A percentile compares a stretch with the other conserved stretches of the same genome.
These are phyloP conservation scores for Smittia sp. DNA, from an alignment of 2,888 invertebrate genomes.

Conservation along the genomic window DNA sequence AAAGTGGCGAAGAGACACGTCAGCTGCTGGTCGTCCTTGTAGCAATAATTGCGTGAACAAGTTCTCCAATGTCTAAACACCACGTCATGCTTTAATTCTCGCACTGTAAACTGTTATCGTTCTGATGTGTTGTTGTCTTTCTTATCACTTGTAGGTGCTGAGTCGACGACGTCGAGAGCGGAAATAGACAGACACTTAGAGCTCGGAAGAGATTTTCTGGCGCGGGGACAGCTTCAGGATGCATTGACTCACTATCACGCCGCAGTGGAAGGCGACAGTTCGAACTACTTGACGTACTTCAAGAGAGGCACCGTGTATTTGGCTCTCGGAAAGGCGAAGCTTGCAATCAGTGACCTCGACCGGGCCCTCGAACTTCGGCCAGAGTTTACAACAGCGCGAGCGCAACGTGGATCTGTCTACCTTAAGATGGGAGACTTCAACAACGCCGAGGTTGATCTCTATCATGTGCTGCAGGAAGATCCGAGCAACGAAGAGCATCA, in stretches of 20 bases:
- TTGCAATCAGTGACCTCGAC: conserved; percentile 91
- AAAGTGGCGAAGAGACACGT: too few relatives aligned
- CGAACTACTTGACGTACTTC: conserved; percentile 93
- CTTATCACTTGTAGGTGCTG: conserved; percentile 60
- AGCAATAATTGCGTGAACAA: background rate
- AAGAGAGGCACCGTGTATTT: conserved; percentile 94
- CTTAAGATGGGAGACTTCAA: conserved; percentile 85
- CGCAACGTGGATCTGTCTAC: conserved; percentile 83
- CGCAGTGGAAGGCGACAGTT: conserved; percentile 95
- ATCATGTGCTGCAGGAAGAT: conserved; percentile 70
- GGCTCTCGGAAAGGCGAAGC: conserved; percentile 92
- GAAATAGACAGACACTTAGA: conserved; percentile 93
- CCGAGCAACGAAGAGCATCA: conserved; percentile 75
- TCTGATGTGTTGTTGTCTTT: conserved; percentile 42
- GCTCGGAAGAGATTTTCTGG: conserved; percentile 86
- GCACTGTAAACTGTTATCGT: conserved; percentile 43
- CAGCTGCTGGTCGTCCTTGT: background rate
- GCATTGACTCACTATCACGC: conserved; percentile 97
- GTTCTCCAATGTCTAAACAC: conserved; percentile 9
- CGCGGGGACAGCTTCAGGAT: conserved; percentile 90
- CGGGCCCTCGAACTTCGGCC: conserved; percentile 90
- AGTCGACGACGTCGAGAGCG: conserved; percentile 62
- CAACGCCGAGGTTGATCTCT: conserved; percentile 78
- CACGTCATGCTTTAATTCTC: conserved; percentile 23
- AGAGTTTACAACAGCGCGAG: conserved; percentile 85